Percentiles rank a stretch among this genome's conserved stretches.
Conservation (phyloP, 2,888 invertebrate species). For the Luperina testacea region DNA sequence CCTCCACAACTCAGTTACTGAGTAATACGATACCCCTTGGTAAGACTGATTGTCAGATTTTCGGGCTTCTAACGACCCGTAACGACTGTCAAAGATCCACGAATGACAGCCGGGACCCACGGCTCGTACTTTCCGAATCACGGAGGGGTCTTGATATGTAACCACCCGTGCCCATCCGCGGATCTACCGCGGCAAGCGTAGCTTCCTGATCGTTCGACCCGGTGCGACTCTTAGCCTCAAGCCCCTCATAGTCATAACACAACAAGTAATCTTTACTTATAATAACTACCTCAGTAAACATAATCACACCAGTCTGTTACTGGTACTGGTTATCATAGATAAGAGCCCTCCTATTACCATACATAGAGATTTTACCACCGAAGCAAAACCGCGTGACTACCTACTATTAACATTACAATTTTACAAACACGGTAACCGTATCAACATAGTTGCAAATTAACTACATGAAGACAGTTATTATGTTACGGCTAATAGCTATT, state of each 20-base stretch:
- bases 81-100: too few species aligned
- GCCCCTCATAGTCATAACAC: neutral
- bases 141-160: too few species aligned
- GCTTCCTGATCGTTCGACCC: too few species aligned
- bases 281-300: neutral
- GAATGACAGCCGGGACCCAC: too few species aligned
- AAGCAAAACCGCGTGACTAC: constrained; percentile 35
- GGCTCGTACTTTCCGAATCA: too few species aligned
- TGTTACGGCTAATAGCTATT: constrained; percentile 47
- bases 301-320: neutral
- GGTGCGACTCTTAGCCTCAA: too few species aligned
- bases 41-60: too few species aligned
- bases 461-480: constrained; percentile 50
- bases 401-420: constrained; percentile 43
- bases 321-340: neutral
- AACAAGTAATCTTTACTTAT: neutral
- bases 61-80: too few species aligned
- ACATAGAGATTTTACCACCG: constrained; percentile 13
- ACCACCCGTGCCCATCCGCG: too few species aligned
- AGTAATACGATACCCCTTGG: too few species aligned
- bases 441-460: constrained; percentile 49
- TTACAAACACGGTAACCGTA: constrained; percentile 31
- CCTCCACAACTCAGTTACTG: too few species aligned
- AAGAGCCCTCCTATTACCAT: neutral
- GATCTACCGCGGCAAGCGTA: too few species aligned